These are phyloP conservation scores for Cavia aperea DNA, from an alignment of 2,113 vertebrate species.

Conservation along the genomic window DNA sequence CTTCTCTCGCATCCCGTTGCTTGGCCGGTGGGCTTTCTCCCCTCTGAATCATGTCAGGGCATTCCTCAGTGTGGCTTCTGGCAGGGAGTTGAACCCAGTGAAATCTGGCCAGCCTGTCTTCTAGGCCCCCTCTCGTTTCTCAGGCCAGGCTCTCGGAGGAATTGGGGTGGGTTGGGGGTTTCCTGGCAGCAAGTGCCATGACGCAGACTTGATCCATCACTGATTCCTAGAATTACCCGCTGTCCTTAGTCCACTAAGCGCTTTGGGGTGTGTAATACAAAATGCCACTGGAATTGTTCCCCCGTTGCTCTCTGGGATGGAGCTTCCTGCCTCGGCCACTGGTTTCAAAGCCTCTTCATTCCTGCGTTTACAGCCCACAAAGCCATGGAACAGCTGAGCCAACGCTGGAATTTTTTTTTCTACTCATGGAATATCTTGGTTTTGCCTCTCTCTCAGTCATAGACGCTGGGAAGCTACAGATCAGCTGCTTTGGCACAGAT, in stretches of 20 bases:
- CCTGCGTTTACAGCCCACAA: not conserved
- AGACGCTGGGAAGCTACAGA: not conserved
- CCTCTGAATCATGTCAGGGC: constrained; percentile 28
- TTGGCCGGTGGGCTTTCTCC: not conserved
- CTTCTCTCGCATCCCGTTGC: not conserved
- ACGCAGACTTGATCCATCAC: constrained; percentile 12
- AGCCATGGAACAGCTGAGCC: not conserved
- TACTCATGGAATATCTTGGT: constrained; percentile 17
- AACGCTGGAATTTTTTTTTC: constrained; percentile 21
- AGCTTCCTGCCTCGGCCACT: not conserved
- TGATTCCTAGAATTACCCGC: constrained; percentile 63
- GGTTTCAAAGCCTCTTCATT: constrained; percentile 4
- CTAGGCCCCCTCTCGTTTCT: not conserved
- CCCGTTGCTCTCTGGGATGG: not conserved
- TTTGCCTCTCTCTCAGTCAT: not conserved
- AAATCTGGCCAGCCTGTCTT: not conserved
- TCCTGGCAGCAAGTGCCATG: constrained; percentile 49
- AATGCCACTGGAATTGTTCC: constrained; percentile 62
- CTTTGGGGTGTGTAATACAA: constrained; percentile 34
- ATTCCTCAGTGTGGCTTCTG: not conserved
- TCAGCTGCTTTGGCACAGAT: not conserved
- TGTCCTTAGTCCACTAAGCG: constrained; percentile 54
- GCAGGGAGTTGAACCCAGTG: not conserved
- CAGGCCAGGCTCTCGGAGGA: constrained; percentile 6
- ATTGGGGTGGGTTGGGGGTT: not conserved